Conservation (phyloP, 2,113 vertebrate genomes). For the Colossoma macropomum region DNA sequence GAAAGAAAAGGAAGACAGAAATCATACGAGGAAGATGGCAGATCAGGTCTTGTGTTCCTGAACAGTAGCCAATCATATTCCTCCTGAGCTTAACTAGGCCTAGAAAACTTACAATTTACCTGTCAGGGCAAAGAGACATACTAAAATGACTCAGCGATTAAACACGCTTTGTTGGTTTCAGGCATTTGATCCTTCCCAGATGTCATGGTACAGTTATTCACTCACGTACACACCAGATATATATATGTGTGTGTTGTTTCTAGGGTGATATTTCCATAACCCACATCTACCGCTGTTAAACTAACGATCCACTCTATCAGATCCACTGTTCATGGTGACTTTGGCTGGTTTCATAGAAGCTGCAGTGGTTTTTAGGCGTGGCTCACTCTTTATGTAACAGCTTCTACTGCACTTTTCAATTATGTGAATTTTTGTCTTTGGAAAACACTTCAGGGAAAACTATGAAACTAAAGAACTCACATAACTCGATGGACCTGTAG, state of each 20-base stretch:
- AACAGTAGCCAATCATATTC: background rate
- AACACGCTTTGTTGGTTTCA: background rate
- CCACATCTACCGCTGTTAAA: background rate
- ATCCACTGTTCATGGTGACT: background rate
- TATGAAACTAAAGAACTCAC: background rate
- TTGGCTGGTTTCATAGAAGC: background rate
- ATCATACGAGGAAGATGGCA: background rate
- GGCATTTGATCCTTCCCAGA: background rate
- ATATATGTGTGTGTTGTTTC: background rate
- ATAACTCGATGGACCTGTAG: background rate
- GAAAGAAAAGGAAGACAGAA: no score
- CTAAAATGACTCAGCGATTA: background rate
- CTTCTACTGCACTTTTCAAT: background rate
- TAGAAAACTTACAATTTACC: background rate
- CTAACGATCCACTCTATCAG: background rate
- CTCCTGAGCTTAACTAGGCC: background rate
- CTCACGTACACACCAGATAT: background rate
- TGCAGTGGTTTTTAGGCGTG: background rate
- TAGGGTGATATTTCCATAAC: background rate
- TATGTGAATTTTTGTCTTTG: background rate
- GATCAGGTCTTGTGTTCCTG: background rate
- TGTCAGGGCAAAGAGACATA: constrained; percentile 5
- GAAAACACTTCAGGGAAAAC: constrained; percentile 1
- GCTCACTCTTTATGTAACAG: background rate
- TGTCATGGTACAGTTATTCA: background rate